Conservation (phyloP, 1,140 invertebrate species). For the Danaus plexippus region DNA sequence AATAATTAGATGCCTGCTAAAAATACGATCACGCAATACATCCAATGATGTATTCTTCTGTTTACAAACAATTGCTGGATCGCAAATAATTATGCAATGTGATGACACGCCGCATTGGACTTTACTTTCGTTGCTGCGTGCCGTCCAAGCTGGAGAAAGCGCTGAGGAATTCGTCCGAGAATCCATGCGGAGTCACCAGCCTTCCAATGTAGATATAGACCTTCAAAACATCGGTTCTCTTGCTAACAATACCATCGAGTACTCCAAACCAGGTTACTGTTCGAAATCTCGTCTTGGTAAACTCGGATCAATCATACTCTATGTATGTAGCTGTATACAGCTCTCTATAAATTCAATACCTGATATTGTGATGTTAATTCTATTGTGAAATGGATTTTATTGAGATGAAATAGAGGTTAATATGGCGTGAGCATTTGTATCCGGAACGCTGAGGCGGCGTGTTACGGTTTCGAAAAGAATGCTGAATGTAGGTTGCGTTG, state of each 20-base stretch:
- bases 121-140: constrained; percentile 64
- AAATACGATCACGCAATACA: constrained; percentile 43
- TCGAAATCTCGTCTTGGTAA: constrained; percentile 25
- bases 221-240: constrained; percentile 6
- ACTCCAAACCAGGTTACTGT: constrained; percentile 10
- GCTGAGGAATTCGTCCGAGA: constrained; percentile 54
- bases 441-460: constrained; percentile 64
- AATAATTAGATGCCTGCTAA: constrained; percentile 37
- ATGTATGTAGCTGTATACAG: constrained; percentile 39
- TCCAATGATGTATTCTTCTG: constrained; percentile 46
- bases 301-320: constrained; percentile 43
- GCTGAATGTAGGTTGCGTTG: constrained; percentile 65
- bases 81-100: constrained; percentile 66
- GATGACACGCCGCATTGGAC: constrained; percentile 48
- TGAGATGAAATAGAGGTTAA: constrained; percentile 42
- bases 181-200: constrained; percentile 11
- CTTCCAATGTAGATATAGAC: neutral
- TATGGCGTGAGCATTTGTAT: constrained; percentile 49
- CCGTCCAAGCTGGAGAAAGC: constrained; percentile 55
- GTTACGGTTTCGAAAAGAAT: constrained; percentile 71
- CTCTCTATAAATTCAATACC: constrained; percentile 59
- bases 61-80: constrained; percentile 67
- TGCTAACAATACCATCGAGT: constrained; percentile 14
- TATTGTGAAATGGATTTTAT: constrained; percentile 47
- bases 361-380: constrained; percentile 31